phyloP scores from a whole-genome alignment of 2,888 invertebrate genomes.

The Drosophila yooni region DNA sequence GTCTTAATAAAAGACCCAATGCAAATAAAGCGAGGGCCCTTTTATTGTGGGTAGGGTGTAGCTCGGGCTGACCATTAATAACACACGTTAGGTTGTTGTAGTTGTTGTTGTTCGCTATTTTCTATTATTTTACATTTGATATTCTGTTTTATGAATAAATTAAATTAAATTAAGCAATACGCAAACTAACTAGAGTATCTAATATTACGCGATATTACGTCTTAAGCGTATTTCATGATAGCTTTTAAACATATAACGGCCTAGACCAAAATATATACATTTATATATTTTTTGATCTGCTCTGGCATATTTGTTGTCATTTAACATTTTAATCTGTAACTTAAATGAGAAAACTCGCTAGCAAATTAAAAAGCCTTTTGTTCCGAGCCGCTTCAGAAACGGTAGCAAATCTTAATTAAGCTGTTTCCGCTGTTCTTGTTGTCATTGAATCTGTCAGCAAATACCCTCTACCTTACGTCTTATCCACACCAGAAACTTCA shows the following conservation, averaged over 20 bases:
- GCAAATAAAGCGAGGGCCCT: conserved; percentile 47
- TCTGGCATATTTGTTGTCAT: conserved; percentile 48
- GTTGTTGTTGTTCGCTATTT: conserved; percentile 52
- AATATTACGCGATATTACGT: conserved; percentile 67
- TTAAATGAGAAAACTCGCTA: conserved; percentile 60
- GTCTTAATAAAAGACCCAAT: conserved; percentile 60
- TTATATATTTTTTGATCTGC: conserved; percentile 28
- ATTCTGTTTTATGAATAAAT: conserved; percentile 75
- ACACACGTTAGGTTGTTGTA: conserved; percentile 47
- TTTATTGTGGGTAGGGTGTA: conserved; percentile 18
- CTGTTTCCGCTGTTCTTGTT: conserved; percentile 37
- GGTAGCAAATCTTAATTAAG: conserved; percentile 66
- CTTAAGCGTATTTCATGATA: conserved; percentile 73
- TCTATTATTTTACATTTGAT: conserved; percentile 63
- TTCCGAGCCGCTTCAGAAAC: conserved; percentile 63
- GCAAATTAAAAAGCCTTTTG: conserved; percentile 65
- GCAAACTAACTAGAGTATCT: conserved; percentile 78
- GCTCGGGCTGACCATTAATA: conserved; percentile 50
- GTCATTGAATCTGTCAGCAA: conserved; percentile 28
- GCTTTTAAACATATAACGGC: conserved; percentile 52
- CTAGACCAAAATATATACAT: conserved; percentile 37
- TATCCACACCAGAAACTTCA: conserved; percentile 75
- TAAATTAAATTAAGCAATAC: conserved; percentile 80
- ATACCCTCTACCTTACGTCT: conserved; percentile 49
- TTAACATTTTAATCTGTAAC: conserved; percentile 67